Percentiles rank a stretch among this genome's conserved stretches.
phyloP scores from a whole-genome alignment of 2,113 vertebrate species.

The Tragelaphus imberbis region DNA sequence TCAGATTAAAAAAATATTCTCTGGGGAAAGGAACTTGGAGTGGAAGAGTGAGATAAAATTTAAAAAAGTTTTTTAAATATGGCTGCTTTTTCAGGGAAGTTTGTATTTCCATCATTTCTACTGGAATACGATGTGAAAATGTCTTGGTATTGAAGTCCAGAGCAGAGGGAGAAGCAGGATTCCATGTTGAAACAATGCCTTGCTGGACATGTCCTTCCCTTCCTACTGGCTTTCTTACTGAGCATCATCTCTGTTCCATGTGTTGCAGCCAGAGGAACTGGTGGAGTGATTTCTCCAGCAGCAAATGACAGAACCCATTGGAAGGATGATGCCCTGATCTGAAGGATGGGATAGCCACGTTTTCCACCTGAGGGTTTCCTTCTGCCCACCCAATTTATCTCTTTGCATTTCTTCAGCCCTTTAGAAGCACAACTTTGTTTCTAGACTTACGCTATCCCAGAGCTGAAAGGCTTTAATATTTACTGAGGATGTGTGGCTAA shows the following conservation, averaged over 20 bases:
- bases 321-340: background rate
- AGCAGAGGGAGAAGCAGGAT: background rate
- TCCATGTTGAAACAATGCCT: background rate
- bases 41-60: background rate
- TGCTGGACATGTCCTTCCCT: fast-evolving
- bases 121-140: background rate
- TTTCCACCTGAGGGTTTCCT: background rate
- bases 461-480: background rate
- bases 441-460: background rate
- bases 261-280: background rate
- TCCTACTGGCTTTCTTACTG: background rate
- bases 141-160: background rate
- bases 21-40: background rate
- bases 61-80: background rate
- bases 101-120: background rate
- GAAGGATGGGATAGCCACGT: fast-evolving
- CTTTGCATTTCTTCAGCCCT: background rate
- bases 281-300: background rate
- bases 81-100: background rate
- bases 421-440: background rate
- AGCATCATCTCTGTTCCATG: background rate
- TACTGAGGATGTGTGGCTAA: background rate
- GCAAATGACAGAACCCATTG: background rate
- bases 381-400: background rate
- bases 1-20: background rate